Conservation (phyloP, 2,888 invertebrate genomes). For the Ormyrus labotus region DNA sequence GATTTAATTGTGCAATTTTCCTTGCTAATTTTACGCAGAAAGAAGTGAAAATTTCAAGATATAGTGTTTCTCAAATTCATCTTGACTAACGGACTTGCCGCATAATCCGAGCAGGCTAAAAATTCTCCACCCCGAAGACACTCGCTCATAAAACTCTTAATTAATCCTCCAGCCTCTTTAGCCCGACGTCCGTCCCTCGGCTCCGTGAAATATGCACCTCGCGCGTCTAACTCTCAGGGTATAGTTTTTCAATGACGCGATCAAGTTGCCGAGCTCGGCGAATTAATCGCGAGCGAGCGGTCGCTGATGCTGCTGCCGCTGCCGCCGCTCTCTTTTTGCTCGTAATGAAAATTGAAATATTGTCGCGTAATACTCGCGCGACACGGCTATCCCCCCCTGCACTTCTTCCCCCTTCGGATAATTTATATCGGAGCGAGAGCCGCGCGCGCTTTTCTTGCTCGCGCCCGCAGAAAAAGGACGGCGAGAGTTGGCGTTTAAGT, state of each 20-base stretch:
- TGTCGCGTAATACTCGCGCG: conserved; percentile 27
- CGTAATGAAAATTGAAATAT: conserved; percentile 52
- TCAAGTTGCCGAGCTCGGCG: conserved; percentile 34
- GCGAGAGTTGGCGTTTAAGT: neutral
- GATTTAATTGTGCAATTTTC: neutral
- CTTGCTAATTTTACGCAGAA: too few relatives aligned
- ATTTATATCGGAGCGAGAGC: conserved; percentile 27
- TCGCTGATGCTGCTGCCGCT: neutral
- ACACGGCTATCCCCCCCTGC: neutral
- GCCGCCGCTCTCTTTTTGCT: conserved; percentile 33
- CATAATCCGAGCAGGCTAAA: neutral
- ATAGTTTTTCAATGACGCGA: conserved; percentile 49
- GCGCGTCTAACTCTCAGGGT: neutral
- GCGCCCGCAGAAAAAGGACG: too few relatives aligned
- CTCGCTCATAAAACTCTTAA: conserved; percentile 42
- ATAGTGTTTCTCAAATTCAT: too few relatives aligned
- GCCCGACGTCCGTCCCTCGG: neutral
- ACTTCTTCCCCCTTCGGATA: neutral
- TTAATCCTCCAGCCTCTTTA: conserved; percentile 40
- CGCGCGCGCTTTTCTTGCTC: conserved; percentile 15
- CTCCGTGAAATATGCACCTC: conserved; percentile 10
- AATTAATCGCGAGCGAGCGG: conserved; percentile 41
- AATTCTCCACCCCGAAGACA: neutral
- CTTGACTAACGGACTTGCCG: too few relatives aligned
- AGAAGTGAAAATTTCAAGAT: too few relatives aligned